Conservation (phyloP, 2,888 invertebrate genomes). For the Ophraella communa region DNA sequence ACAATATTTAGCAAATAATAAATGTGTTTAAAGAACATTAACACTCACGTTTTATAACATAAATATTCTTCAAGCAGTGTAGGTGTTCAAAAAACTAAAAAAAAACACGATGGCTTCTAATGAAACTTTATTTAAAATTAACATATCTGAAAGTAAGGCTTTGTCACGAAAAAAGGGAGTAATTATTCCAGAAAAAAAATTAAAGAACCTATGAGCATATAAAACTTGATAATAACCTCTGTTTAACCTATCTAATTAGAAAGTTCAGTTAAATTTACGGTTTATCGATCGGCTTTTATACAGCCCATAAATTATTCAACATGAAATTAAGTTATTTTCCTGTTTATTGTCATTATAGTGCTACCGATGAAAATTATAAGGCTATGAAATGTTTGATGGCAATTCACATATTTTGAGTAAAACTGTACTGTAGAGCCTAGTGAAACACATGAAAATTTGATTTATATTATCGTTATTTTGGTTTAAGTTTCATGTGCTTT, state of each 20-base stretch:
- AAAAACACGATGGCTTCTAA: too few relatives aligned
- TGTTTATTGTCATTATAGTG: slow-evolving; percentile 23
- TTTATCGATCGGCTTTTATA: slow-evolving; percentile 14
- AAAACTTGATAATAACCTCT: neutral
- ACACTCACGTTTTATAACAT: too few relatives aligned
- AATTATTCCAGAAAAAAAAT: neutral
- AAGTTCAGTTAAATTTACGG: neutral
- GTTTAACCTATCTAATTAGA: neutral
- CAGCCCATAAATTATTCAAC: slow-evolving; percentile 23
- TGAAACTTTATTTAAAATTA: too few relatives aligned
- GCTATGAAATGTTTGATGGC: slow-evolving; percentile 17
- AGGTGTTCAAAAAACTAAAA: too few relatives aligned
- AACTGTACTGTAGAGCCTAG: neutral
- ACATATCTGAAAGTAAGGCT: too few relatives aligned
- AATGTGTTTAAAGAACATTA: too few relatives aligned
- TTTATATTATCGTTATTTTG: neutral
- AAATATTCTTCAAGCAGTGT: too few relatives aligned
- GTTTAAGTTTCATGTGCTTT: neutral
- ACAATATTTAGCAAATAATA: too few relatives aligned
- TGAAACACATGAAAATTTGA: neutral
- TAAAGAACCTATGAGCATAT: neutral
- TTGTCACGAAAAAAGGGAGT: neutral
- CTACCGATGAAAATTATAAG: slow-evolving; percentile 20
- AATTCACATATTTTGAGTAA: slow-evolving; percentile 5
- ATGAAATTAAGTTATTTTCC: slow-evolving; percentile 21